These are phyloP conservation scores for Pelodytes ibericus DNA, from an alignment of 2,797 vertebrate genomes.

Conservation along the genomic window DNA sequence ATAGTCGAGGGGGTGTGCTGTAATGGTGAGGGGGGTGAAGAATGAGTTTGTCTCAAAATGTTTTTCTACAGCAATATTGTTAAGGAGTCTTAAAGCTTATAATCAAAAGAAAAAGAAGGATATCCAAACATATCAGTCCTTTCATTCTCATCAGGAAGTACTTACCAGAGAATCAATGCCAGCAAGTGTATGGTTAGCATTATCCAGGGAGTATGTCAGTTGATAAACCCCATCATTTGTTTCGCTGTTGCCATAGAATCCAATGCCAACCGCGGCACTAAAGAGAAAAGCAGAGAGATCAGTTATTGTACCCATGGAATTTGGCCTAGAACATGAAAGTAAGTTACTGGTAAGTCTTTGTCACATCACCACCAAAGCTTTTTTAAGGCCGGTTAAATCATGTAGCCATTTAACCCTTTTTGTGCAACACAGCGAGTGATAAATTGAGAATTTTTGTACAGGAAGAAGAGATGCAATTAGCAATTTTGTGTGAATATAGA, in stretches of 20 bases:
- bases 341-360: too few relatives aligned
- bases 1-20: neutral
- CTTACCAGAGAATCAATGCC: constrained; percentile 87
- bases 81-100: neutral
- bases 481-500: neutral
- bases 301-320: too few relatives aligned
- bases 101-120: neutral
- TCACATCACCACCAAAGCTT: too few relatives aligned
- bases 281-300: constrained; percentile 26
- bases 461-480: neutral
- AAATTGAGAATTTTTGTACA: too few relatives aligned
- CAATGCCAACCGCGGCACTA: constrained; percentile 88
- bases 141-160: too few relatives aligned
- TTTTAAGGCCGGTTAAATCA: too few relatives aligned
- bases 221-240: constrained; percentile 92
- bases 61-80: neutral
- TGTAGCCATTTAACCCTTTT: too few relatives aligned
- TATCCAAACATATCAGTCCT: too few relatives aligned
- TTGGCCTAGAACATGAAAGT: too few relatives aligned
- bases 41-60: neutral
- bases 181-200: constrained; percentile 89
- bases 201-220: constrained; percentile 90
- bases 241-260: constrained; percentile 98
- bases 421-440: too few relatives aligned
- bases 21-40: neutral